Percentiles rank a stretch among this genome's conserved stretches.
Conservation (phyloP, 2,797 vertebrate species). For the Microctenopoma lineatum region DNA sequence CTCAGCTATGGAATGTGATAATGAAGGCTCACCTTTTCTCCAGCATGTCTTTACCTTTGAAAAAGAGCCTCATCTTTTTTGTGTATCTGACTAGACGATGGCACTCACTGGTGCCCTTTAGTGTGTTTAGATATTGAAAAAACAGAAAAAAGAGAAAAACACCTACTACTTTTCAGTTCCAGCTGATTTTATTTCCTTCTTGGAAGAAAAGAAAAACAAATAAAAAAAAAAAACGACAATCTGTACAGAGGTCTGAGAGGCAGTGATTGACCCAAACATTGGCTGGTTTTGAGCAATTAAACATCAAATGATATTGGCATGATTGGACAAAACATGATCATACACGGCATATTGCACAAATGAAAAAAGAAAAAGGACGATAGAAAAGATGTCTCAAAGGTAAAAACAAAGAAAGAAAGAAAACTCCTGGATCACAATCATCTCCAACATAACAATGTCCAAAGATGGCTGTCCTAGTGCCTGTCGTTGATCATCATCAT, state of each 20-base stretch:
- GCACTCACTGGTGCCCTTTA: background rate
- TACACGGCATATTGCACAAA: slow-evolving; percentile 99
- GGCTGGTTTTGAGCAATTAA: slow-evolving; percentile 93
- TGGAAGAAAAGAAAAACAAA: slow-evolving; percentile 87
- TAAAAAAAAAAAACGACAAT: slow-evolving; percentile 83
- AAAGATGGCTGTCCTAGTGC: slow-evolving; percentile 95
- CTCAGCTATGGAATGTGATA: slow-evolving; percentile 40
- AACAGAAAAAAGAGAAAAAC: slow-evolving; percentile 6
- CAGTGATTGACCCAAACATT: slow-evolving; percentile 98
- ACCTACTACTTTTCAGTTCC: slow-evolving; percentile 93
- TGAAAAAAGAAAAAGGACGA: slow-evolving; percentile 88
- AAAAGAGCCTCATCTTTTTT: slow-evolving; percentile 3
- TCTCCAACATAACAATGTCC: slow-evolving; percentile 87
- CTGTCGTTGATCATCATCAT: slow-evolving; percentile 91
- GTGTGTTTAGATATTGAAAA: background rate
- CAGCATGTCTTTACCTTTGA: slow-evolving; percentile 29
- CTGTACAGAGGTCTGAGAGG: slow-evolving; percentile 99
- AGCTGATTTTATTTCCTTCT: slow-evolving; percentile 99
- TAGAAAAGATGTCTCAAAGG: slow-evolving; percentile 80
- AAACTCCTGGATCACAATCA: slow-evolving; percentile 89
- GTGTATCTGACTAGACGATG: background rate
- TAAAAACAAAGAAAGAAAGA: slow-evolving; percentile 69
- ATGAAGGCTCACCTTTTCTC: slow-evolving; percentile 27
- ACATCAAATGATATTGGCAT: slow-evolving; percentile 90
- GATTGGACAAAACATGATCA: slow-evolving; percentile 90